These are phyloP conservation scores for Aphis gossypii DNA, from an alignment of 1,140 invertebrate species.

Conservation along the genomic window DNA sequence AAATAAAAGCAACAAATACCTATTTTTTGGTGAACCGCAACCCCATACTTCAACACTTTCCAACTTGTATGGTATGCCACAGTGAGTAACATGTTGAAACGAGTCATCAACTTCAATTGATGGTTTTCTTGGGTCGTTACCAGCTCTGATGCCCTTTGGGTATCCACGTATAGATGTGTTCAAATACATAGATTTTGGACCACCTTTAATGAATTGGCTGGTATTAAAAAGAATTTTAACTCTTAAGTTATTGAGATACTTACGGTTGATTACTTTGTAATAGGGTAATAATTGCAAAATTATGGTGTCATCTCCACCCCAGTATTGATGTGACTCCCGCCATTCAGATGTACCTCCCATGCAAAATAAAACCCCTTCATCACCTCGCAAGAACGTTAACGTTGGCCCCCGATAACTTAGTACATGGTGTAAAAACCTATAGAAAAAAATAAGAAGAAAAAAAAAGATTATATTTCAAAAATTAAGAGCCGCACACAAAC, in stretches of 20 bases:
- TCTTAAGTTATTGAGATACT: conserved; percentile 60
- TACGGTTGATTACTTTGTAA: conserved; percentile 70
- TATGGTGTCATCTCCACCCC: conserved; percentile 79
- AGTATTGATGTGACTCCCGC: conserved; percentile 84
- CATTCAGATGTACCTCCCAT: conserved; percentile 82
- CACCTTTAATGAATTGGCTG: conserved; percentile 67
- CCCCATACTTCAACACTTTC: conserved; percentile 80
- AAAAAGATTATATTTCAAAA: not conserved
- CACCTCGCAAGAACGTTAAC: conserved; percentile 75
- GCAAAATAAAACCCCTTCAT: conserved; percentile 76
- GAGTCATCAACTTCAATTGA: conserved; percentile 76
- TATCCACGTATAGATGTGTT: conserved; percentile 84
- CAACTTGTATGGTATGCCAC: conserved; percentile 68
- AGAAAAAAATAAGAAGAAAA: not conserved
- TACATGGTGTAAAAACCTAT: conserved; percentile 81
- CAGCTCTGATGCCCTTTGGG: conserved; percentile 82
- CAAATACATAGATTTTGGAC: conserved; percentile 81
- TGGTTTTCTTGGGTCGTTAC: conserved; percentile 78
- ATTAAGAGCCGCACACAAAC: not conserved
- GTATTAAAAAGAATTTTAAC: conserved; percentile 54
- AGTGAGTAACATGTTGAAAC: conserved; percentile 70
- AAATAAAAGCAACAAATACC: conserved; percentile 61
- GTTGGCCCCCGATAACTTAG: conserved; percentile 85
- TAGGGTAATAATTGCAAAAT: conserved; percentile 82
- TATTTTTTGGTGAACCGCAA: conserved; percentile 75